Conservation (phyloP, 2,113 vertebrate species). For the Pholis gunnellus region DNA sequence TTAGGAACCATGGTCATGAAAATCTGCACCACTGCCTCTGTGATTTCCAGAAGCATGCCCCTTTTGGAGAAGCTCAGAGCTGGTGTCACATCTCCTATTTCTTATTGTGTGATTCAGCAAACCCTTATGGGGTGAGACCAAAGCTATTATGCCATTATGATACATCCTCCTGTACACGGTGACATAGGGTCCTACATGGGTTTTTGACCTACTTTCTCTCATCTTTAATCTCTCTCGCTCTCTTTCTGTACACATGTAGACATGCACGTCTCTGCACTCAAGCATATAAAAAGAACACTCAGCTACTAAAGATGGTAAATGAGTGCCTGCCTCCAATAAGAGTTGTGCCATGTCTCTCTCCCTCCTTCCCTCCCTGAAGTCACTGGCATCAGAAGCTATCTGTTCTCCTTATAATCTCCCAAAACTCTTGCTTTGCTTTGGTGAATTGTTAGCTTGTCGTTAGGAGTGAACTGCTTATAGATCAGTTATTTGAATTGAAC, state of each 20-base stretch:
- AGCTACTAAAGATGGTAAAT: slow-evolving; percentile 74
- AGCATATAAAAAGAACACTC: slow-evolving; percentile 72
- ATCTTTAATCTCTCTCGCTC: slow-evolving; percentile 46
- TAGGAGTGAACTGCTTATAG: background rate
- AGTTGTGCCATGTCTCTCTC: slow-evolving; percentile 41
- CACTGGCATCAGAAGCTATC: slow-evolving; percentile 14
- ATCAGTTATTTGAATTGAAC: background rate
- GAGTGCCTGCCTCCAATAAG: slow-evolving; percentile 51
- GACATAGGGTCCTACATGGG: slow-evolving; percentile 65
- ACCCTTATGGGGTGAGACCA: slow-evolving; percentile 38
- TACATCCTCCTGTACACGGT: slow-evolving; percentile 30
- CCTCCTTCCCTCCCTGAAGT: background rate
- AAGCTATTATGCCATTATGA: slow-evolving; percentile 48
- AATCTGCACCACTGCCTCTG: slow-evolving; percentile 10
- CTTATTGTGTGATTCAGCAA: slow-evolving; percentile 39
- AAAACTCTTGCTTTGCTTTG: slow-evolving; percentile 11
- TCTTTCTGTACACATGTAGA: slow-evolving; percentile 28
- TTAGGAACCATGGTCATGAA: background rate
- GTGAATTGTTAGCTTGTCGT: slow-evolving; percentile 22
- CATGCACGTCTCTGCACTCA: slow-evolving; percentile 61
- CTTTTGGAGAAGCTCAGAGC: background rate
- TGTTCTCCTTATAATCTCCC: slow-evolving; percentile 10
- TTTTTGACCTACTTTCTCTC: slow-evolving; percentile 73
- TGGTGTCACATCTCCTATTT: background rate
- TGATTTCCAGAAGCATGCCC: slow-evolving; percentile 5